phyloP scores from a whole-genome alignment of 1,140 invertebrate species.

The Eubasilissa regina region DNA sequence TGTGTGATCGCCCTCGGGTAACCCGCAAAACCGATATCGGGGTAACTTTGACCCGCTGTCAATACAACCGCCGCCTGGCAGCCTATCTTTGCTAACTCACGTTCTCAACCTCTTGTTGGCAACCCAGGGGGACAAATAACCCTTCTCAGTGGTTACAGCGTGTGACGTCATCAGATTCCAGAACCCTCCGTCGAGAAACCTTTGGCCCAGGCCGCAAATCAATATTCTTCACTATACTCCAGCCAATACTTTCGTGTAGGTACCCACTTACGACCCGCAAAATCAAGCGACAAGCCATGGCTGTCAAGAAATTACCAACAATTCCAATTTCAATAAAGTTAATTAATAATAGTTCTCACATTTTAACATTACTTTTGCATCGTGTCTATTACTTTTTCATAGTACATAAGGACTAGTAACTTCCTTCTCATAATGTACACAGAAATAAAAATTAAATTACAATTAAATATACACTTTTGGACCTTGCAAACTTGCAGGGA shows the following conservation, averaged over 20 bases:
- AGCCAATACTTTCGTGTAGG: not conserved
- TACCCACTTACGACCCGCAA: not conserved
- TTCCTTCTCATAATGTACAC: too few relatives aligned
- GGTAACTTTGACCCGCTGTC: slow-evolving; percentile 36
- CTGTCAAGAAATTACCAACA: too few relatives aligned
- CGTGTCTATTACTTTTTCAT: too few relatives aligned
- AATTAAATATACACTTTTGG: too few relatives aligned
- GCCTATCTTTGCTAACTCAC: slow-evolving; percentile 13
- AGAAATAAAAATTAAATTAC: too few relatives aligned
- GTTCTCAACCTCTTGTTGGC: slow-evolving; percentile 6
- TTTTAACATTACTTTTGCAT: too few relatives aligned
- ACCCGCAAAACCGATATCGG: not conserved
- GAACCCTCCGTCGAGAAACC: slow-evolving; percentile 13
- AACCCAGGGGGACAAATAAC: slow-evolving; percentile 21
- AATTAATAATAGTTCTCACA: too few relatives aligned
- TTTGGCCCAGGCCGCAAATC: slow-evolving; percentile 17
- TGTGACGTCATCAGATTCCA: slow-evolving; percentile 31
- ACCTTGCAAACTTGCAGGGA: too few relatives aligned
- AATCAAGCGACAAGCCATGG: too few relatives aligned
- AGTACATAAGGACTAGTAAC: too few relatives aligned
- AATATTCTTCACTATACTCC: slow-evolving; percentile 15
- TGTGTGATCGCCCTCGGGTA: not conserved
- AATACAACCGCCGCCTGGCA: slow-evolving; percentile 11
- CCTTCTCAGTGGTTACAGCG: slow-evolving; percentile 26
- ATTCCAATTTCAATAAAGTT: too few relatives aligned